Evolutionary conservation across 2,797 vertebrate species (phyloP).

Genomic region (Myioborus melanocephalus): DNA sequence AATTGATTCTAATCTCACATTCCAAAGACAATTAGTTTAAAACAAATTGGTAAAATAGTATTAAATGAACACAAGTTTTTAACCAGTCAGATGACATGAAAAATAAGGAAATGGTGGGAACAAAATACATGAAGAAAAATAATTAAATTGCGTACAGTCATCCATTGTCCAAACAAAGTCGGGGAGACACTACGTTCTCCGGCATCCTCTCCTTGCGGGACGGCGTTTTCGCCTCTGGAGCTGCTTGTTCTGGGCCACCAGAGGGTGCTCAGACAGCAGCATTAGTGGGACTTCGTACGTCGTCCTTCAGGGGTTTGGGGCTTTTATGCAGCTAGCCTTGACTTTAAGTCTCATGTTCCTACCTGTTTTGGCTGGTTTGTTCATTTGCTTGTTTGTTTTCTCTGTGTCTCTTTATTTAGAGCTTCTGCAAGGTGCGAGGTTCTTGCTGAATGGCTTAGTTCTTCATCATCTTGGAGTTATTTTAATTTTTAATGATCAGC

Average conservation of each 20-base stretch:
- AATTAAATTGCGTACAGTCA: not conserved
- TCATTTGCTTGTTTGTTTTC: not conserved
- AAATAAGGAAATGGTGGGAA: not conserved
- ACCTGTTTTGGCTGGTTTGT: not conserved
- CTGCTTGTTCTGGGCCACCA: not conserved
- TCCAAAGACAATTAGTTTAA: not conserved
- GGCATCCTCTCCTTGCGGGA: not conserved
- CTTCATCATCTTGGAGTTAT: not conserved
- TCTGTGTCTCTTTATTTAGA: not conserved
- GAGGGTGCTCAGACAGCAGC: constrained; percentile 36
- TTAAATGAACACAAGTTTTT: not conserved
- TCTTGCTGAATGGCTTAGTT: not conserved
- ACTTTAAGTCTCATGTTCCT: not conserved
- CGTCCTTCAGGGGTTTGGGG: rapidly evolving
- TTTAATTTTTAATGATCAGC: not conserved
- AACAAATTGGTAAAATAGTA: not conserved
- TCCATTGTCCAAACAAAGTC: not conserved
- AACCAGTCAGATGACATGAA: not conserved
- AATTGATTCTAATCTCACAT: not conserved
- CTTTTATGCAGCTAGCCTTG: not conserved
- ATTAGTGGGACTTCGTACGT: not conserved
- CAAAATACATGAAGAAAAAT: not conserved
- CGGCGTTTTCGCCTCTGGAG: not conserved
- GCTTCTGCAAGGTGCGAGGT: not conserved
- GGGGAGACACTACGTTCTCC: rapidly evolving